Percentiles rank a stretch among this genome's conserved stretches.
Evolutionary conservation across 2,113 vertebrate genomes (phyloP).

Genomic region (Sceloporus tristichus): DNA sequence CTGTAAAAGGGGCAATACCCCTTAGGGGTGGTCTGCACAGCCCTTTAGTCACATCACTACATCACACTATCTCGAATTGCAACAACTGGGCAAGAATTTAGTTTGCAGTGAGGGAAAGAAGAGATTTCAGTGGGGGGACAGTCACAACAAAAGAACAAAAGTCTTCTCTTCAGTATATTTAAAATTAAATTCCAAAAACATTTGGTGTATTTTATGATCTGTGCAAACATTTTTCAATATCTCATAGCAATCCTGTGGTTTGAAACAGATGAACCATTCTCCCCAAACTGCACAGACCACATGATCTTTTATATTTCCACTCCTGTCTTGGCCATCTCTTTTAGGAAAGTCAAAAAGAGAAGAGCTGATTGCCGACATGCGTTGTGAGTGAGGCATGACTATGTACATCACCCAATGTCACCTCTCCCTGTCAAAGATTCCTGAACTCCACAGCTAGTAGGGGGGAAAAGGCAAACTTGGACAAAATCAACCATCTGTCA

Average conservation of each 20-base stretch:
- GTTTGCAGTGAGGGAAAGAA: background rate
- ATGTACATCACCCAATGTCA: no score
- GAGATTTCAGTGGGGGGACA: background rate
- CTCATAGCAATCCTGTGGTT: background rate
- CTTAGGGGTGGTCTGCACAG: no score
- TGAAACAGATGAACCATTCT: background rate
- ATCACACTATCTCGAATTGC: no score
- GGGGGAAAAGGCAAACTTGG: no score
- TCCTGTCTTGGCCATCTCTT: no score
- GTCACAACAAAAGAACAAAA: background rate
- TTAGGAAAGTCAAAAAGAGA: no score
- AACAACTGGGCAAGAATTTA: background rate
- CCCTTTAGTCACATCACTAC: no score
- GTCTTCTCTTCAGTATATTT: background rate
- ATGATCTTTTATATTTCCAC: background rate
- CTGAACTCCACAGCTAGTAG: no score
- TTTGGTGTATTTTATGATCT: background rate
- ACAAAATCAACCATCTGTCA: background rate
- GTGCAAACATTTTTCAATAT: background rate
- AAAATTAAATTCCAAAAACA: background rate
- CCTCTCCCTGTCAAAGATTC: no score
- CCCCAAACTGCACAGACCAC: background rate
- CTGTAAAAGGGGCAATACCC: no score
- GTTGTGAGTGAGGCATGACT: no score
- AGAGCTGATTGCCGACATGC: no score